phyloP scores from a whole-genome alignment of 1,140 invertebrate genomes.

The Drosophila littoralis region DNA sequence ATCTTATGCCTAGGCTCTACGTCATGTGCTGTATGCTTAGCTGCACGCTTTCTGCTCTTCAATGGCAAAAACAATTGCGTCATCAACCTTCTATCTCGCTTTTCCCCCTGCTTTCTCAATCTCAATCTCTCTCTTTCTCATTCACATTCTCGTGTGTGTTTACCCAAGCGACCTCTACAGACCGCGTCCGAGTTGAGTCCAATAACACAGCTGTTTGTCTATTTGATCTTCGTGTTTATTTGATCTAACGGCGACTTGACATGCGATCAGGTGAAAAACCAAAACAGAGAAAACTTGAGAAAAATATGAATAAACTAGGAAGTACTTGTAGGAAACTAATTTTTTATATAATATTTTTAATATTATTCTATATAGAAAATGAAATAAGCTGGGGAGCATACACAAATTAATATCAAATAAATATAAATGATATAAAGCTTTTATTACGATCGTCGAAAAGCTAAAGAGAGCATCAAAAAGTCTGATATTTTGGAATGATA shows the following conservation, averaged over 20 bases:
- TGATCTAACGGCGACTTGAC: neutral
- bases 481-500: too few relatives aligned
- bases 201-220: neutral
- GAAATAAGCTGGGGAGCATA: too few relatives aligned
- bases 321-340: too few relatives aligned
- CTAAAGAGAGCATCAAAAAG: too few relatives aligned
- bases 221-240: slow-evolving; percentile 7
- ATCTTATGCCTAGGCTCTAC: neutral
- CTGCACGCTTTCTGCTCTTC: slow-evolving; percentile 22
- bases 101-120: too few relatives aligned
- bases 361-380: too few relatives aligned
- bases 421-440: too few relatives aligned
- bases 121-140: neutral
- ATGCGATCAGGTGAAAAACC: neutral
- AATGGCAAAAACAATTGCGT: neutral
- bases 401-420: too few relatives aligned
- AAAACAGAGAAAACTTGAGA: neutral
- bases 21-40: slow-evolving; percentile 46
- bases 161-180: too few relatives aligned
- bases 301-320: neutral
- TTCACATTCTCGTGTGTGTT: neutral
- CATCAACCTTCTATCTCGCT: neutral
- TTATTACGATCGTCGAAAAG: too few relatives aligned
- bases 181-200: neutral
- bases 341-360: neutral